A percentile compares a stretch with the other conserved stretches of the same genome.
These are phyloP conservation scores for Atrichornis clamosus DNA, from an alignment of 2,113 vertebrate species.

Conservation along the genomic window DNA sequence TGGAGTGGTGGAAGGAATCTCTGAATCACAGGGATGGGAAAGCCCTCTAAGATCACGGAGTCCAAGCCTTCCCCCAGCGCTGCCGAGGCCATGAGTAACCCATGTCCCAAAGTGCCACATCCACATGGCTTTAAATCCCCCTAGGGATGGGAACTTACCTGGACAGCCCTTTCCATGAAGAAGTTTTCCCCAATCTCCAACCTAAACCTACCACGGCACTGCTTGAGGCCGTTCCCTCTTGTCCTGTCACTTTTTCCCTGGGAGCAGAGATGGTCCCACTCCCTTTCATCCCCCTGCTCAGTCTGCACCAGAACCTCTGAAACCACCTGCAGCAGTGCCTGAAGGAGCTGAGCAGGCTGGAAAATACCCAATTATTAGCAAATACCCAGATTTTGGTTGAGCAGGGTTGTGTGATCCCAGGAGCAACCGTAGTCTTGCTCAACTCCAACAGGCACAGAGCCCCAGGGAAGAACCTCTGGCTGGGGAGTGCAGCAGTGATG, in stretches of 20 bases:
- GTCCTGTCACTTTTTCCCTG: background rate
- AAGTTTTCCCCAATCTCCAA: too few species aligned
- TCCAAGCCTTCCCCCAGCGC: accelerated
- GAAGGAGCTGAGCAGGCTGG: background rate
- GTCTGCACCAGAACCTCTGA: background rate
- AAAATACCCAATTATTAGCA: accelerated
- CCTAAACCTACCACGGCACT: background rate
- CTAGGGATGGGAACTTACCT: too few species aligned
- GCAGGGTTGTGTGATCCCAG: too few species aligned
- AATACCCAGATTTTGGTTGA: accelerated
- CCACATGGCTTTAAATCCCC: accelerated
- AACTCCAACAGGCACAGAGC: background rate
- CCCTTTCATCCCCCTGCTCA: background rate
- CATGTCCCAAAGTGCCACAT: accelerated
- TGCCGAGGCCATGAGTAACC: accelerated
- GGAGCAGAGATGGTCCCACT: background rate
- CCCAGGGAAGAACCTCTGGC: accelerated
- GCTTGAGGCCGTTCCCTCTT: background rate
- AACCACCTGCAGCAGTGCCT: too few species aligned
- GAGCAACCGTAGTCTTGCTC: accelerated
- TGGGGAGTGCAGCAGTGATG: background rate
- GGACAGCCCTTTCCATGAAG: background rate
- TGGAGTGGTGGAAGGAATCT: background rate
- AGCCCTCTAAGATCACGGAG: accelerated
- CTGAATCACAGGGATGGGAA: accelerated